Conservation (phyloP, 2,113 vertebrate species). For the Peucedramus taeniatus region DNA sequence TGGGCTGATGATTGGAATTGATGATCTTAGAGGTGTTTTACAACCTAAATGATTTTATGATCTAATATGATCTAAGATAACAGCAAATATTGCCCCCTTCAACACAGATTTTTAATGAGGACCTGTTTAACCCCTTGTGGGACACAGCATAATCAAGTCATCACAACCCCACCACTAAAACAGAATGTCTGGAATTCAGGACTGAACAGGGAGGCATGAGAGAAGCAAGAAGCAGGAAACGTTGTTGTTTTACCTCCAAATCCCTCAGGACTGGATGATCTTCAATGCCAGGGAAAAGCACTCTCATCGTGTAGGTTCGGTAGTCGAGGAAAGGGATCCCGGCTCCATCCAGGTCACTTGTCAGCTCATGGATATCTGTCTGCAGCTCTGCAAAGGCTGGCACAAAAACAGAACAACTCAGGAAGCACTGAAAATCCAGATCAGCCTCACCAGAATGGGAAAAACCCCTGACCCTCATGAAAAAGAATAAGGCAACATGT, state of each 20-base stretch:
- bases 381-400: conserved; percentile 94
- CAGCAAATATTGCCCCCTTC: not conserved
- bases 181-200: not conserved
- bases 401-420: not conserved
- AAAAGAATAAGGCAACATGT: accelerated
- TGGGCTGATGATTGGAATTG: accelerated
- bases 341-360: conserved; percentile 92
- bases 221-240: not conserved
- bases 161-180: not conserved
- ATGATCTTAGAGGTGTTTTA: not conserved
- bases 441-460: not conserved
- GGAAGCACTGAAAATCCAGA: not conserved
- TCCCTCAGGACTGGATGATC: conserved; percentile 95
- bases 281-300: conserved; percentile 96
- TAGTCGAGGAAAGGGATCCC: conserved; percentile 97
- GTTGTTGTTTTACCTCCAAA: conserved; percentile 81
- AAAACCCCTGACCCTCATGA: not conserved
- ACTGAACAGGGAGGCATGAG: not conserved
- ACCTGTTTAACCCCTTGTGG: not conserved
- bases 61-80: not conserved
- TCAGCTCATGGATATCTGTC: conserved; percentile 96
- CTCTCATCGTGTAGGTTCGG: conserved; percentile 94
- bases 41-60: not conserved
- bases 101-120: not conserved
- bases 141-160: not conserved